These are phyloP conservation scores for Drosophila austrosaltans DNA, from an alignment of 2,888 invertebrate genomes.

Conservation along the genomic window DNA sequence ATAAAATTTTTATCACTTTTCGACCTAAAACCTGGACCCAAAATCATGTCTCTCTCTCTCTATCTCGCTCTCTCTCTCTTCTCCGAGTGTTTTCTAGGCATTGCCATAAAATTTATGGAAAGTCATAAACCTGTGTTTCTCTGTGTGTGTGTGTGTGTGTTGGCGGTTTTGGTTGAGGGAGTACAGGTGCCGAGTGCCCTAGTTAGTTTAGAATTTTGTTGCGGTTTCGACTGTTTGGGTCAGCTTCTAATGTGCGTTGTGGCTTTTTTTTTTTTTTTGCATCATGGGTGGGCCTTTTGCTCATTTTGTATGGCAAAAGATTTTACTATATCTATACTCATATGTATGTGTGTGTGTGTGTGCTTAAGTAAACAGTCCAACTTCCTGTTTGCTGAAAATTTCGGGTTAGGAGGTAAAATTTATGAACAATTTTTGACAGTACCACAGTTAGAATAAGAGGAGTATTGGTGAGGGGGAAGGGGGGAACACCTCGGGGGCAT, in stretches of 20 bases:
- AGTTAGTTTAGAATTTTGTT: constrained; percentile 57
- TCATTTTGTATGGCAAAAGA: constrained; percentile 47
- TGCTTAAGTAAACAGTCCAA: constrained; percentile 70
- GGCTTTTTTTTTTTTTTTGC: constrained; percentile 44
- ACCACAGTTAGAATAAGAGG: constrained; percentile 39
- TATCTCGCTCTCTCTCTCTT: not conserved
- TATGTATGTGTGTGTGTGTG: constrained; percentile 21
- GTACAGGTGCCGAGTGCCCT: constrained; percentile 53
- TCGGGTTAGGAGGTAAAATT: constrained; percentile 53
- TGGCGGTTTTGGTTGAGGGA: constrained; percentile 26
- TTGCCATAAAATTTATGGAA: constrained; percentile 74
- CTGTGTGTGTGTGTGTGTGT: constrained; percentile 24
- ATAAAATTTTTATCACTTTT: constrained; percentile 76
- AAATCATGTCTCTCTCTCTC: constrained; percentile 14
- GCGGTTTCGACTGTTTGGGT: constrained; percentile 65
- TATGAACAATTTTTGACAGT: constrained; percentile 77
- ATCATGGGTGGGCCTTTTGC: constrained; percentile 36
- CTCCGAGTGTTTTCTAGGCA: constrained; percentile 62
- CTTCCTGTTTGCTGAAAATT: constrained; percentile 72
- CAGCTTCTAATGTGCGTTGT: constrained; percentile 69
- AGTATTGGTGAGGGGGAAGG: constrained; percentile 3
- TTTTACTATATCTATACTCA: constrained; percentile 29
- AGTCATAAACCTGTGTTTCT: constrained; percentile 63
- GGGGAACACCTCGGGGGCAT: constrained; percentile 65
- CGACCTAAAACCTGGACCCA: constrained; percentile 20